These are phyloP conservation scores for Drosophila fuyamai DNA, from an alignment of 1,140 invertebrate species.

Conservation along the genomic window DNA sequence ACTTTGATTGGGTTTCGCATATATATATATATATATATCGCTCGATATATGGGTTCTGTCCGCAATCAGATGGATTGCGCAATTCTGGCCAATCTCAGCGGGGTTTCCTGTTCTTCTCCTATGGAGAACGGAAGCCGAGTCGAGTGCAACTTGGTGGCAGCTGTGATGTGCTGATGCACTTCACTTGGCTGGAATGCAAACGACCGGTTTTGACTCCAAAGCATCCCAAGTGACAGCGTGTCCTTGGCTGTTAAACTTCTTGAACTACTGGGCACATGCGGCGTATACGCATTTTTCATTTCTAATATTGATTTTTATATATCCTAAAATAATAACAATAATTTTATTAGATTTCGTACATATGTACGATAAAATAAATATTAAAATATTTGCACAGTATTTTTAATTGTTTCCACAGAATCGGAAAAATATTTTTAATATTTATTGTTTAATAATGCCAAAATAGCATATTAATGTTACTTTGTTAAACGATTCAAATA, in stretches of 20 bases:
- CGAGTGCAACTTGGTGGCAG: slow-evolving; percentile 7
- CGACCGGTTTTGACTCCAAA: slow-evolving; percentile 49
- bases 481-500: no score
- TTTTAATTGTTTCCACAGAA: no score
- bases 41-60: slow-evolving; percentile 64
- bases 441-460: no score
- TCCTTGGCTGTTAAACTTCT: slow-evolving; percentile 60
- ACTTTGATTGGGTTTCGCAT: slow-evolving; percentile 52
- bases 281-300: slow-evolving; percentile 20
- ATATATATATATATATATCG: slow-evolving; percentile 48
- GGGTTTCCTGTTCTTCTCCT: slow-evolving; percentile 27
- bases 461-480: no score
- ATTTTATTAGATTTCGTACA: no score
- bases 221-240: slow-evolving; percentile 17
- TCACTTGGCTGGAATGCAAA: slow-evolving; percentile 1
- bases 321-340: no score
- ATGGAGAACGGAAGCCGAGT: slow-evolving; percentile 34
- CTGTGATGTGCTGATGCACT: slow-evolving; percentile 22
- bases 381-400: no score
- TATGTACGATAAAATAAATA: no score
- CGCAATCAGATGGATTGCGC: slow-evolving; percentile 33
- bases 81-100: slow-evolving; percentile 25
- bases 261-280: slow-evolving; percentile 38
- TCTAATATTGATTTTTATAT: no score
- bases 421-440: no score